Conservation (phyloP, 2,888 invertebrate genomes). For the Sesia apiformis region DNA sequence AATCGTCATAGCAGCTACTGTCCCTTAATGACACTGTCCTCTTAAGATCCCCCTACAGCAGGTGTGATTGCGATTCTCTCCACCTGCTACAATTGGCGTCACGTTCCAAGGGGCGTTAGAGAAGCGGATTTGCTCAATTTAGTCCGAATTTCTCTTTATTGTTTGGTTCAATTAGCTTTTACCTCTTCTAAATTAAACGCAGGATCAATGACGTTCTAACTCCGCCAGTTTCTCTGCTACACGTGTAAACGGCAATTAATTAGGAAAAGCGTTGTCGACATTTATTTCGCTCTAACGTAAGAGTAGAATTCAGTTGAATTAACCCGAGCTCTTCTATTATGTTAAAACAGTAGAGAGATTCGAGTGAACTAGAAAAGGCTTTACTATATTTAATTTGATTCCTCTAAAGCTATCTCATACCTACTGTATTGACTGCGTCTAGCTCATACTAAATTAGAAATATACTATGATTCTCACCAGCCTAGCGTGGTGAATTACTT, state of each 20-base stretch:
- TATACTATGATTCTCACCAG: too few species aligned
- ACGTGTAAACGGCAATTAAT: not conserved
- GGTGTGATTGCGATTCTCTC: not conserved
- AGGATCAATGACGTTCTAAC: not conserved
- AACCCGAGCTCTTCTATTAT: too few species aligned
- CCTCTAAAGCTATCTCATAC: too few species aligned
- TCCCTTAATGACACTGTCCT: too few species aligned
- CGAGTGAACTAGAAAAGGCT: too few species aligned
- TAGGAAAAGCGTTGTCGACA: not conserved
- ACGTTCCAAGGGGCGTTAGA: constrained; percentile 2
- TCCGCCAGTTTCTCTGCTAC: not conserved
- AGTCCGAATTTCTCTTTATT: not conserved
- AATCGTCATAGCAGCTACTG: too few species aligned
- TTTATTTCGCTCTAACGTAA: not conserved
- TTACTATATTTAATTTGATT: too few species aligned
- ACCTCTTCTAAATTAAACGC: constrained; percentile 1
- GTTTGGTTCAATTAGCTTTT: constrained; percentile 3
- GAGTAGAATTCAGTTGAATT: too few species aligned
- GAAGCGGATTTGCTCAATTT: constrained; percentile 3
- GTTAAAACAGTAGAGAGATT: too few species aligned
- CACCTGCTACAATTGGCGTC: constrained; percentile 5
- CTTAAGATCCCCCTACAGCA: not conserved
- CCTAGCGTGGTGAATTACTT: too few species aligned
- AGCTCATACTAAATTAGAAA: too few species aligned
- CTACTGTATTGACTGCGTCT: too few species aligned